Evolutionary conservation across 2,797 vertebrate genomes (phyloP), one percentile per base, ranked within the genome.

Genomic region (Yasuhikotakia modesta): DNA sequence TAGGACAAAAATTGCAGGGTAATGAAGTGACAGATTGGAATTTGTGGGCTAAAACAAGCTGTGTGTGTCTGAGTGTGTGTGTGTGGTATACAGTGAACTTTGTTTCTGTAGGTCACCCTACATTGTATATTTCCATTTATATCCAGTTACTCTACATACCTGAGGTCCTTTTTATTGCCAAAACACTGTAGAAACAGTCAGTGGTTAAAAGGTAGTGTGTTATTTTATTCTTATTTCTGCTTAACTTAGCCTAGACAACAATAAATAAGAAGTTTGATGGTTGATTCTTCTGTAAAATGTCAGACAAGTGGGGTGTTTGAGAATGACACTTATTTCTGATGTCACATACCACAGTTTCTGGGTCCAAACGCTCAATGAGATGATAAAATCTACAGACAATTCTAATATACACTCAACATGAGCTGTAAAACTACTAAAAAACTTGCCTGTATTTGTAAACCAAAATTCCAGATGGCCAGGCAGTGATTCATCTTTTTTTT

Each of bases 31-130:
- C 70, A 61, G 86, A 86, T 85, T 79, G 74, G 86, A 90, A 87
- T 90, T 89, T 88, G 84, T 86, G 85, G 88, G 86, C 82, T 87
- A 88, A 88, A 89, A 87, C 86, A 86, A 81, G 77, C 77, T 13
- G 53, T 58, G 16, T 53, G 27, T n/a, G n/a, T n/a, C n/a, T n/a
- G n/a, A n/a, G n/a, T n/a, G n/a, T 69, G 57, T 78, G 48, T 78
- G 61, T 80, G 46, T 69, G 46, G 67, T 71, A 46, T 45, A 21
- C 14, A 60, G 45, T 73, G 76, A 78, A 70, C 65, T 50, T 35
- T 46, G 17, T 35, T 70, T 32, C 57, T 39, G 19, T 24, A 61
- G 66, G 58, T 27, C 17, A 2, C 32, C 46, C 16, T 70, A n/a
- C 45, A 63, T 70, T 1, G 8, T n/a, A 60, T 60, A 48, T 61